phyloP scores from a whole-genome alignment of 2,888 invertebrate genomes.

The Peribatodes rhomboidaria region DNA sequence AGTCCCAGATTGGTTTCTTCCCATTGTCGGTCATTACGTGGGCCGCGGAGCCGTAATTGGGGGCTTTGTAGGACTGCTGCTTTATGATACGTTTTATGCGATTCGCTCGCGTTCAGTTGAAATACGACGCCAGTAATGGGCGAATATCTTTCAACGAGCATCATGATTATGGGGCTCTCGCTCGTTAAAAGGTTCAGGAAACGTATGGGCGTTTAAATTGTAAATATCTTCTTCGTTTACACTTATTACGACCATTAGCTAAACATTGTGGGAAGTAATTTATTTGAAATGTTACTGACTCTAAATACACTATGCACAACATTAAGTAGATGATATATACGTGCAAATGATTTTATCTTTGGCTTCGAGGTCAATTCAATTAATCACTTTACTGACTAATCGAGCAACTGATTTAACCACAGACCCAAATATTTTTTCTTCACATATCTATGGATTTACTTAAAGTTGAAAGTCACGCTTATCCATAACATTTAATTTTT shows the following conservation, averaged over 20 bases:
- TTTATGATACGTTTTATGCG: conserved; percentile 59
- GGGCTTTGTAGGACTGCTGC: conserved; percentile 49
- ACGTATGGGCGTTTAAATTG: conserved; percentile 16
- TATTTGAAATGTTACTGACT: no score
- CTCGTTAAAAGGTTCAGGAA: conserved; percentile 26
- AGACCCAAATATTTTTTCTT: no score
- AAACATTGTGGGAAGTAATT: conserved; percentile 6
- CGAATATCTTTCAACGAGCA: conserved; percentile 33
- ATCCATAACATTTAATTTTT: no score
- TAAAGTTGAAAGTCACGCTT: no score
- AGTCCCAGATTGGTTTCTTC: conserved; percentile 19
- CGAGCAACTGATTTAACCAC: no score
- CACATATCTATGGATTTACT: no score
- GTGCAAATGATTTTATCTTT: background rate
- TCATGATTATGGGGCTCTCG: conserved; percentile 25
- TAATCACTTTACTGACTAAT: no score
- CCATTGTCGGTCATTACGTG: conserved; percentile 34
- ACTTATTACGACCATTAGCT: conserved; percentile 14
- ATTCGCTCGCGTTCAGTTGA: conserved; percentile 47
- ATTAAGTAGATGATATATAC: background rate
- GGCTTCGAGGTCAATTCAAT: no score
- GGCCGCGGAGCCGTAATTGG: conserved; percentile 45
- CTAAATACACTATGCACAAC: no score
- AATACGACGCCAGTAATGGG: conserved; percentile 37
- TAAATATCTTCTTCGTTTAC: conserved; percentile 12